phyloP scores from a whole-genome alignment of 2,113 vertebrate genomes.

The Pterocles gutturalis region DNA sequence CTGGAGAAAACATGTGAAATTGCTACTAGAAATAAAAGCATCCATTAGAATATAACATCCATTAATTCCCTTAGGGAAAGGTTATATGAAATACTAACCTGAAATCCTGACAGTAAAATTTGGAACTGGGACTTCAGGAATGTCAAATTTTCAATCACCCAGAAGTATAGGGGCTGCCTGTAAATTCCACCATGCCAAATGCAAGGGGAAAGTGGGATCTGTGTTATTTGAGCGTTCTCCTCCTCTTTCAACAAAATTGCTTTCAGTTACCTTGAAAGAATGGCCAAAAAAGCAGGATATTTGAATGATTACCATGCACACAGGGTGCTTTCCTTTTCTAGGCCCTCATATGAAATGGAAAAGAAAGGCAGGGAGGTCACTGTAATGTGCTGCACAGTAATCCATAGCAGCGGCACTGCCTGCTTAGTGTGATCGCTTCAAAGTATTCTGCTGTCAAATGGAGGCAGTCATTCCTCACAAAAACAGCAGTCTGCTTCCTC shows the following conservation, averaged over 20 bases:
- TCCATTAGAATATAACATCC: not conserved
- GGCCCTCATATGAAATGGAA: not conserved
- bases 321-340: not conserved
- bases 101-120: not conserved
- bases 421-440: not conserved
- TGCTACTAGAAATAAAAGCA: not conserved
- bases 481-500: conserved; percentile 16
- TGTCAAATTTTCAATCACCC: not conserved
- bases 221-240: not conserved
- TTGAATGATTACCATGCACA: not conserved
- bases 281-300: not conserved
- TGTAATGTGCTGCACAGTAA: not conserved
- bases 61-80: not conserved
- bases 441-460: conserved; percentile 40
- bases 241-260: not conserved
- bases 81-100: not conserved
- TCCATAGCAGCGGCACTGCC: not conserved
- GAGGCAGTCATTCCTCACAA: conserved; percentile 40
- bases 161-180: not conserved
- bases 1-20: not conserved
- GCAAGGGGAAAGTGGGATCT: not conserved
- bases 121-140: not conserved
- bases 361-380: conserved; percentile 1
- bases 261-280: not conserved
- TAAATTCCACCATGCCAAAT: not conserved